phyloP scores from a whole-genome alignment of 2,797 vertebrate species.

The Molossus alvarezi region DNA sequence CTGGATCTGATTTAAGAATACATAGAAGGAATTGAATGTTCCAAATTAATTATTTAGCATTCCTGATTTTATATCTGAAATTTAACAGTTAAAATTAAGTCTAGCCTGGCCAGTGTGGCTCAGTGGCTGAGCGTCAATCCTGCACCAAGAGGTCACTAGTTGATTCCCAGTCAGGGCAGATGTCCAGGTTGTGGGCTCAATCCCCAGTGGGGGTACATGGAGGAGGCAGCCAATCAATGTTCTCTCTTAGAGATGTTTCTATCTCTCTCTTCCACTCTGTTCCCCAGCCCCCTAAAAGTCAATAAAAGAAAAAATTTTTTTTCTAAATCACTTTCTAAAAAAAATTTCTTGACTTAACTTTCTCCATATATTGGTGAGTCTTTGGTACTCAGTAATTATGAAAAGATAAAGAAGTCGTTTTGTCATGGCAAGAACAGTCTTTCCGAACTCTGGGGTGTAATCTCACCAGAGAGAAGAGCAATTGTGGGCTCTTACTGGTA shows the following conservation, averaged over 20 bases:
- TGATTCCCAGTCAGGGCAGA: too few species aligned
- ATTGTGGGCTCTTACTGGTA: background rate
- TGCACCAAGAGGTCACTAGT: too few species aligned
- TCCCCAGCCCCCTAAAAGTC: too few species aligned
- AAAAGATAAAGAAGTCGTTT: conserved; percentile 28
- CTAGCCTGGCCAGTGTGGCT: background rate
- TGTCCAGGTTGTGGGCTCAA: too few species aligned
- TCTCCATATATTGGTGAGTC: background rate
- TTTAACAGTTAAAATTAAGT: conserved; percentile 20
- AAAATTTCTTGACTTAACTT: background rate
- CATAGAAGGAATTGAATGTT: background rate
- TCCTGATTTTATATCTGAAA: background rate
- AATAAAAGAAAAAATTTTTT: too few species aligned
- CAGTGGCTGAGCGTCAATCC: too few species aligned
- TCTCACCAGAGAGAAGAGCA: background rate
- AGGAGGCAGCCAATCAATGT: too few species aligned
- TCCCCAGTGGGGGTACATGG: too few species aligned
- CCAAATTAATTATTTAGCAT: background rate
- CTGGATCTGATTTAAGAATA: background rate
- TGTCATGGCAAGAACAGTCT: background rate
- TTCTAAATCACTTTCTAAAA: background rate
- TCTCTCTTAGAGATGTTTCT: too few species aligned
- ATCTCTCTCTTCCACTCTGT: too few species aligned
- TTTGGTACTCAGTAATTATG: conserved; percentile 5
- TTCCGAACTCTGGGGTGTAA: background rate